A percentile compares a stretch with the other conserved stretches of the same genome.
Evolutionary conservation across 2,888 invertebrate genomes (phyloP).

Genomic region (Diplazon laetatorius): DNA sequence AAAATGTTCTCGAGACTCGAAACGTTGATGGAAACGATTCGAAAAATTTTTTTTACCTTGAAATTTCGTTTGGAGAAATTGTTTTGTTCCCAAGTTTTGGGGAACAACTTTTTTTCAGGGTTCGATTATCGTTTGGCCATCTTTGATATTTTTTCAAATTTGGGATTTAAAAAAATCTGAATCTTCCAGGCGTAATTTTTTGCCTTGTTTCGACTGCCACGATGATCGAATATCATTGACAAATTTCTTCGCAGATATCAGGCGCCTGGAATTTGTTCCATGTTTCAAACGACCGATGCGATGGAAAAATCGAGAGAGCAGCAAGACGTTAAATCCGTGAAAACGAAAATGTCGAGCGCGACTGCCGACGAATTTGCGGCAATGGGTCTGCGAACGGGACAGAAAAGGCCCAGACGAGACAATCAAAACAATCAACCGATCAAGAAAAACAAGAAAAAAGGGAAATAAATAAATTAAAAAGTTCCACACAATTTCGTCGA

Average conservation of each 20-base stretch:
- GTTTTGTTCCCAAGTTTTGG: too few species aligned
- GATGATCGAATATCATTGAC: background rate
- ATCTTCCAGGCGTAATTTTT: too few species aligned
- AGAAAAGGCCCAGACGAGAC: constrained; percentile 68
- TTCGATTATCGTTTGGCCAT: background rate
- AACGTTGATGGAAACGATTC: too few species aligned
- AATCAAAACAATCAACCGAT: constrained; percentile 57
- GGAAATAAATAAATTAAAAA: constrained; percentile 40
- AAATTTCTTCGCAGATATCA: too few species aligned
- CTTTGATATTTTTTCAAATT: constrained; percentile 78
- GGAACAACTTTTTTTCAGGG: background rate
- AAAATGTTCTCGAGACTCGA: too few species aligned
- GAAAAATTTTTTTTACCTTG: too few species aligned
- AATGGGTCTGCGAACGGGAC: constrained; percentile 75
- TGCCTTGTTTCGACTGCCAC: background rate
- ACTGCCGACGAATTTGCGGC: constrained; percentile 75
- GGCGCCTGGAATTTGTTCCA: constrained; percentile 81
- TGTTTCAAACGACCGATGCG: constrained; percentile 80
- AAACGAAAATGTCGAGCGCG: constrained; percentile 66
- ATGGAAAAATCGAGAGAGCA: constrained; percentile 38
- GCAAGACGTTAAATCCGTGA: constrained; percentile 42
- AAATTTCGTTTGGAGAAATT: too few species aligned
- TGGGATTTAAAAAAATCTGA: too few species aligned
- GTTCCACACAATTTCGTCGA: constrained; percentile 32
- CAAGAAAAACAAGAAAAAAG: constrained; percentile 70